Base-by-base conservation (phyloP, 30 jellyfish, hydroid and myxozoan species). In the Hydractinia echinata region DNA sequence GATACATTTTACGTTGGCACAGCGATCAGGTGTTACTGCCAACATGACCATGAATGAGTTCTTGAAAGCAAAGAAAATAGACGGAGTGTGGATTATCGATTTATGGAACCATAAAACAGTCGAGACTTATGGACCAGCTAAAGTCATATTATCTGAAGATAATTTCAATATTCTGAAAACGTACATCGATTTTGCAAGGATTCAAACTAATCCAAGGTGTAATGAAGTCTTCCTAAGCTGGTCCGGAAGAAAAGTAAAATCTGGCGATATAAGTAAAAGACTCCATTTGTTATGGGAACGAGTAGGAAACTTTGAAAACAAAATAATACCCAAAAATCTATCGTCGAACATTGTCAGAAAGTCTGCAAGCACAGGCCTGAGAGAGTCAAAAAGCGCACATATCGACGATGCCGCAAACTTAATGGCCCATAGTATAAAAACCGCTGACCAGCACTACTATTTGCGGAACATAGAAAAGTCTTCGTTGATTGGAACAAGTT, bases 101-200 rank as follows among this genome's bases (percentile, higher is more conserved):
- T 70, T 71, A 19, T 71, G 81, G 81, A 58, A 71, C 58, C 81
- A 71, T 52, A 71, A 71, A 71, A 71, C 81, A 20, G 61, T 20
- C n/a, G 81, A 55, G 61, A 20, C 44, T 20, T 71, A 8, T 52
- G 81, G 81, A 52, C 81, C 58, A 30, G 81, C 81, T 71, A 30
- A 30, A 20, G 66, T 71, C 8, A 9, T 20, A 15, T 50, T 71
- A 58, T 19, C 11, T 20, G 60, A 55, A 30, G 61, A 30, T 7
- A 50, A 30, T 8, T 71, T 71, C 6, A 50, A 71, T 19, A 48
- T 1, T n/a, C 4, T 71, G 55, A 71, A 50, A 52, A 71, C 81
- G 6, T 71, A n/a, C 51, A 58, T 71, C 44, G 61, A 71, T 60
- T 19, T 71, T 71, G 61, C 61, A 3, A 30, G 81, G 53, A 55